Base-by-base conservation (phyloP, 2,797 vertebrate species). In the Oreochromis grahami region DNA sequence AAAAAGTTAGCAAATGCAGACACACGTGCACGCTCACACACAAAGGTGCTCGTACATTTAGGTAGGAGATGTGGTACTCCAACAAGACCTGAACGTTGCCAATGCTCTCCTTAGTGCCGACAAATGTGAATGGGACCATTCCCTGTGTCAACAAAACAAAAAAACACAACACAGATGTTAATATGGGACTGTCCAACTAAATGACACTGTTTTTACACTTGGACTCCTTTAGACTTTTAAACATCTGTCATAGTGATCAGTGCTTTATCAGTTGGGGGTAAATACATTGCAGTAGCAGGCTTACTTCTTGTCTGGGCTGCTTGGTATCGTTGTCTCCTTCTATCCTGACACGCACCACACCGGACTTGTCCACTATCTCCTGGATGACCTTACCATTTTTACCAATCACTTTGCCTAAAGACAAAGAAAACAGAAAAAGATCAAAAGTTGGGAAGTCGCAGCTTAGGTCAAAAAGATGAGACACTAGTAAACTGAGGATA, bases 321-420 rank as follows among this genome's bases (percentile, higher is more conserved):
- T 99, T 99, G 95, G 95, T 98, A 96, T 99, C 98, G 48, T 99
- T 99, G 93, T 99, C 99, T 85, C 99, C 99, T 96, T 99, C 99
- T 93, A 99, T 99, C 94, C 97, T 96, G 90, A 99, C 98, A 90
- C 99, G 96, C 91, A 99, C 99, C 79, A 99, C 98, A 63, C 99
- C 98, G 34, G 99, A 99, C 93, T 99, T 99, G 94, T 99, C 99
- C 91, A 99, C 98, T 76, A 99, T 98, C 96, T 99, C 99, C 94
- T 99, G 99, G 96, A 99, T 99, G 83, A 99, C 98, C 93, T 99
- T 99, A 51, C 99, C 99, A 83, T 98, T 99, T 96, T 99, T 99
- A 76, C 99, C 99, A 88, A 99, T 99, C 87, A 99, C 99, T 96
- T 99, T 99, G 89, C 98, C 98, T 99, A 89, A 1, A 65, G 89